These are phyloP conservation scores for Hylaeus volcanicus DNA, from an alignment of 1,140 invertebrate species.

Conservation along the genomic window DNA sequence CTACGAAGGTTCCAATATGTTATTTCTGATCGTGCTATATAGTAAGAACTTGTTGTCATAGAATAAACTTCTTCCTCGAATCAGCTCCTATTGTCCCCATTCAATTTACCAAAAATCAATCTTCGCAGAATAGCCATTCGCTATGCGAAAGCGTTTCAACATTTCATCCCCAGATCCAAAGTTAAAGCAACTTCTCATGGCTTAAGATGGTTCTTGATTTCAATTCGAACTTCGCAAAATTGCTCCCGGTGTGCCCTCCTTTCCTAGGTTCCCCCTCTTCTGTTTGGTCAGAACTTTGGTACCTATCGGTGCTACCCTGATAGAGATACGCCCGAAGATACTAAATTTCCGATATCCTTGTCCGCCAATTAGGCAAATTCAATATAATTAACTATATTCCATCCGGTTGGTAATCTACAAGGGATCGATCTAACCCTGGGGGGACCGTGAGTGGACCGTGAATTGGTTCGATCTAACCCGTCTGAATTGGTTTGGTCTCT, in stretches of 20 bases:
- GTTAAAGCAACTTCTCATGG: not conserved
- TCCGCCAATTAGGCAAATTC: conserved; percentile 69
- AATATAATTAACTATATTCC: conserved; percentile 71
- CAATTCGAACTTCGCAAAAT: conserved; percentile 60
- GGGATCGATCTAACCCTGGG: conserved; percentile 33
- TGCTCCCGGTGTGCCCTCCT: not conserved
- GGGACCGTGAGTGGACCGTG: conserved; percentile 7
- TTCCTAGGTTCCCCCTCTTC: not conserved
- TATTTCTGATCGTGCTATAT: too few species aligned
- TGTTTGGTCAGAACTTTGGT: not conserved
- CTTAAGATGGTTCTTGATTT: conserved; percentile 51
- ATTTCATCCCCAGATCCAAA: not conserved
- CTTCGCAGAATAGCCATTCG: not conserved
- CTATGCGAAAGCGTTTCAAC: not conserved
- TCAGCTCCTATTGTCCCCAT: not conserved
- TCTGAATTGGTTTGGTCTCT: not conserved
- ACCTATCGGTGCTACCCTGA: conserved; percentile 18
- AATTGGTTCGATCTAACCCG: not conserved
- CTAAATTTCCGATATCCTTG: conserved; percentile 52
- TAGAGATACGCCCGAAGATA: conserved; percentile 64
- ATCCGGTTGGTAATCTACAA: conserved; percentile 49
- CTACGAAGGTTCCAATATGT: too few species aligned
- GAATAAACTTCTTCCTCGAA: too few species aligned
- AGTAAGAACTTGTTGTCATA: too few species aligned
- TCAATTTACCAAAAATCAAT: not conserved